phyloP scores from a whole-genome alignment of 37 sponge, comb jelly and placozoan genomes.

The Corticium candelabrum region DNA sequence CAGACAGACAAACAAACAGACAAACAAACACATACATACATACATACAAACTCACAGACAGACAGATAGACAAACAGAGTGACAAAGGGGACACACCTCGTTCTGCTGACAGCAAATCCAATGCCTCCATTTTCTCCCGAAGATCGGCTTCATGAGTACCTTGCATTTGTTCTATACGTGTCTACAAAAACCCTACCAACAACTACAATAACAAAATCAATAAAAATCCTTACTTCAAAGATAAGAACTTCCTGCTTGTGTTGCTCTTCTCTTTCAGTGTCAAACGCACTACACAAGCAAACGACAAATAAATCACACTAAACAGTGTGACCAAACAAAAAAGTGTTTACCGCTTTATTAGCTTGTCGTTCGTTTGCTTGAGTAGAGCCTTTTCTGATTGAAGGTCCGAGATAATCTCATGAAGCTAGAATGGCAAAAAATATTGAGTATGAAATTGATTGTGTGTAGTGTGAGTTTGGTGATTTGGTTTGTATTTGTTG shows the following conservation, averaged over 20 bases:
- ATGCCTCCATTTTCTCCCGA: constrained; percentile 7
- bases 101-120: constrained; percentile 26
- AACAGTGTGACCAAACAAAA: no score
- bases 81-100: constrained; percentile 13
- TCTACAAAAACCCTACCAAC: neutral
- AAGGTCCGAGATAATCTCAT: constrained; percentile 55
- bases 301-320: neutral
- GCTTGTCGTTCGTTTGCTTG: constrained; percentile 40
- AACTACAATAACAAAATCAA: neutral
- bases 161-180: constrained; percentile 7
- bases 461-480: no score
- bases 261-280: neutral
- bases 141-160: neutral
- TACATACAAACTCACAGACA: no score
- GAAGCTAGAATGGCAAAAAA: constrained; percentile 16
- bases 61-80: no score
- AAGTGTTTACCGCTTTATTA: constrained; percentile 20
- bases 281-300: neutral
- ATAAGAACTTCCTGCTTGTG: neutral
- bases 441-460: no score
- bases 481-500: no score
- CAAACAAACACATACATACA: no score
- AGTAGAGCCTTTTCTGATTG: constrained; percentile 53
- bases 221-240: neutral
- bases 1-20: no score